These are phyloP conservation scores for Apostichopus parvimensis DNA, from an alignment of 35 echinoderm and acorn worm species.

Conservation along the genomic window DNA sequence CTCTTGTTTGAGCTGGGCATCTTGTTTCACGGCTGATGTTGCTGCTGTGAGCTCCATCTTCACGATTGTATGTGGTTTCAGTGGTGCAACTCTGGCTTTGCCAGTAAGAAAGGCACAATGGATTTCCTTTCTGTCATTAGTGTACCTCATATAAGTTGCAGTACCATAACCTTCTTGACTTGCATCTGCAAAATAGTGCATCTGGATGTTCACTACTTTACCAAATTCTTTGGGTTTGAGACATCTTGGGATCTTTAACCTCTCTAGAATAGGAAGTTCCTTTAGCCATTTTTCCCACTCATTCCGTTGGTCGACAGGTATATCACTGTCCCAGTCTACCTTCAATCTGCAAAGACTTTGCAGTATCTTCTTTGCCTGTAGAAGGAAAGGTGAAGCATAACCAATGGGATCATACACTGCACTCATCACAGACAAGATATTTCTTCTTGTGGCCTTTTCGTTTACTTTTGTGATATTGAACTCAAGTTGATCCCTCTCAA, in stretches of 20 bases:
- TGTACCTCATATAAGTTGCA: not conserved
- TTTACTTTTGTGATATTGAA: constrained; percentile 45
- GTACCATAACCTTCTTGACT: constrained; percentile 39
- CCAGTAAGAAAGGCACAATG: constrained; percentile 23
- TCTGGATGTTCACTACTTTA: constrained; percentile 18
- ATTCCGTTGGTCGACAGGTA: constrained; percentile 5
- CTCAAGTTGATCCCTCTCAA: constrained; percentile 46
- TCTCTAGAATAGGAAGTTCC: constrained; percentile 59
- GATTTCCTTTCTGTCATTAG: not conserved
- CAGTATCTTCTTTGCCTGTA: constrained; percentile 66
- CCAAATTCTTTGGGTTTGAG: not conserved
- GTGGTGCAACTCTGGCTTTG: constrained; percentile 1
- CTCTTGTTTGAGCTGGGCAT: constrained; percentile 53
- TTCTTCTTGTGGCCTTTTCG: constrained; percentile 59
- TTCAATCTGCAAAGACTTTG: constrained; percentile 50
- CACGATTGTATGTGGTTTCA: constrained; percentile 27
- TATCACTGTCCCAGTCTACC: constrained; percentile 61
- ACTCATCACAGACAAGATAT: constrained; percentile 62
- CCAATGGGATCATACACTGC: constrained; percentile 72
- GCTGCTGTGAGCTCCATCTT: constrained; percentile 62
- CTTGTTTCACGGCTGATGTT: constrained; percentile 38
- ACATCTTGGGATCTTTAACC: constrained; percentile 53
- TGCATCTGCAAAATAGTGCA: constrained; percentile 64
- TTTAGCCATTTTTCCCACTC: constrained; percentile 63
- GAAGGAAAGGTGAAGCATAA: constrained; percentile 54